These are phyloP conservation scores for Conus canariensis DNA, from an alignment of 2,888 invertebrate genomes.

Conservation along the genomic window DNA sequence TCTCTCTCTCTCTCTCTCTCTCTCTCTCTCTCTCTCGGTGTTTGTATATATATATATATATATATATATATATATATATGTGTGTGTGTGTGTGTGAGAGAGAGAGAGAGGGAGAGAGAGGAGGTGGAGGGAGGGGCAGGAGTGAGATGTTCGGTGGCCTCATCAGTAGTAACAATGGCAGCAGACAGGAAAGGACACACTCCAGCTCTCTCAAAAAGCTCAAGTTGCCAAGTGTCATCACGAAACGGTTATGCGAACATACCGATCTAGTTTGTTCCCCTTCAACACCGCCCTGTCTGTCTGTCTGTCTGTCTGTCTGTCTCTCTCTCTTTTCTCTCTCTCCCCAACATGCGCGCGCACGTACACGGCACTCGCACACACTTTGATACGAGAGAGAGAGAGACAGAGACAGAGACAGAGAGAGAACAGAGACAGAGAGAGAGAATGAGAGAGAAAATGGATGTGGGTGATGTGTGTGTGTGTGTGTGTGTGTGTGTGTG, in stretches of 20 bases:
- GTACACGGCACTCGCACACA: no score
- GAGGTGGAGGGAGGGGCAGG: background rate
- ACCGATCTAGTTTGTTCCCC: background rate
- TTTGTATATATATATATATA: background rate
- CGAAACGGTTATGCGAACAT: background rate
- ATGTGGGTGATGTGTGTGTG: no score
- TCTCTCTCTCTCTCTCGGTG: background rate
- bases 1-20: background rate
- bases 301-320: background rate
- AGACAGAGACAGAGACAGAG: no score
- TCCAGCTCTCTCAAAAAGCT: background rate
- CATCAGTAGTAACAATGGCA: background rate
- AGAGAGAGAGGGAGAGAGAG: background rate
- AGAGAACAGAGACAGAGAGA: no score
- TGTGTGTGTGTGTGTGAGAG: constrained; percentile 1
- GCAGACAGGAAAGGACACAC: background rate
- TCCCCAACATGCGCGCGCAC: no score
- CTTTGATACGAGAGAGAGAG: no score
- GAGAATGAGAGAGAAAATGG: no score
- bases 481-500: no score
- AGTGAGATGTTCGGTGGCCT: background rate
- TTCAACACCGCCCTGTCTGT: background rate
- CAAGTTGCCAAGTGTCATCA: background rate
- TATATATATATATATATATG: background rate
- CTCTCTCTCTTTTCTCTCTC: background rate